Conservation (phyloP, 2,797 vertebrate genomes). For the Notolepis coatsorum region DNA sequence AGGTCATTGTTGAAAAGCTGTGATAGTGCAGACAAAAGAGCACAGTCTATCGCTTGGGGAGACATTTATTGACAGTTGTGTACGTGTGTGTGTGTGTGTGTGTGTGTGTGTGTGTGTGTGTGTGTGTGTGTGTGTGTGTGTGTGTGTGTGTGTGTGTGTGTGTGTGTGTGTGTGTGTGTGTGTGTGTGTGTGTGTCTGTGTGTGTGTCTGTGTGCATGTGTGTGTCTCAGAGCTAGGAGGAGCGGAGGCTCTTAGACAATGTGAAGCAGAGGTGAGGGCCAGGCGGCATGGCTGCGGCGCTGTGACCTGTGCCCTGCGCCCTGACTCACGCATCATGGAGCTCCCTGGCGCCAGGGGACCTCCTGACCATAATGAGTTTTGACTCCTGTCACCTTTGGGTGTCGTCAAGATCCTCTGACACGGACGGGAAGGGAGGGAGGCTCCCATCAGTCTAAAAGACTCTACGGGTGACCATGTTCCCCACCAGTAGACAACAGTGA, state of each 20-base stretch:
- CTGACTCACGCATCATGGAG: conserved; percentile 87
- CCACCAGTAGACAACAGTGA: conserved; percentile 17
- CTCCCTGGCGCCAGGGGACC: conserved; percentile 79
- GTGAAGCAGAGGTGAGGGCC: conserved; percentile 82
- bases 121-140: not conserved
- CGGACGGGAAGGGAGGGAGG: conserved; percentile 31
- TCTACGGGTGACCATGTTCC: conserved; percentile 49
- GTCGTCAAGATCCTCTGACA: conserved; percentile 81
- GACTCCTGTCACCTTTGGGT: conserved; percentile 90
- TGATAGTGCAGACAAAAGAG: conserved; percentile 73
- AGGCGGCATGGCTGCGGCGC: conserved; percentile 80
- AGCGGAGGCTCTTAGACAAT: conserved; percentile 72
- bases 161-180: conserved; percentile 6
- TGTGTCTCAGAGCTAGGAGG: conserved; percentile 16
- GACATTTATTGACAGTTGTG: conserved; percentile 66
- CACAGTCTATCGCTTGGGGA: conserved; percentile 68
- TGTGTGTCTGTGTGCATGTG: too few species aligned
- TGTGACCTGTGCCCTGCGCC: conserved; percentile 85
- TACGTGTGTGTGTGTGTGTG: conserved; percentile 25
- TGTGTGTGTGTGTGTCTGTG: conserved; percentile 3
- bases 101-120: conserved; percentile 8
- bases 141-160: not conserved
- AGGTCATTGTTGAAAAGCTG: conserved; percentile 66
- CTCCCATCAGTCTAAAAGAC: conserved; percentile 73
- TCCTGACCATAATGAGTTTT: conserved; percentile 88